Base-by-base conservation (phyloP, 2,888 invertebrate species). In the Thereva unica region DNA sequence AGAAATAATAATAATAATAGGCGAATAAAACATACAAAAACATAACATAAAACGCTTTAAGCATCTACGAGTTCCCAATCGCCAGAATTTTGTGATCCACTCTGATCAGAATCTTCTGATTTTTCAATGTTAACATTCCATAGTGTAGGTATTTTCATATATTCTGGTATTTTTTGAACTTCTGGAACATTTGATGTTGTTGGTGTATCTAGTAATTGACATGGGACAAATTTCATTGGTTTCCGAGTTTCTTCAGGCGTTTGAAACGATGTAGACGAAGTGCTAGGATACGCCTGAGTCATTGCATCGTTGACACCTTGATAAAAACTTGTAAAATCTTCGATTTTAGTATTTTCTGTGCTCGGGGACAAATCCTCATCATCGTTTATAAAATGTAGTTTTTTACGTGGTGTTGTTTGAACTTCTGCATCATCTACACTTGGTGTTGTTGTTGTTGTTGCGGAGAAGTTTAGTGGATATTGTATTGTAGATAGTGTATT, bases 61-160 rank as follows among this genome's bases (percentile, higher is more conserved):
- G 9, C 53, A n/a, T 61, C 49, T 40, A 61, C 41, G 5, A 80
- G 77, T 69, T 80, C 80, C 80, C 81, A 80, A 71, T 80, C 80
- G 70, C 76, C 77, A 35, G 79, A 78, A 23, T 74, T 76, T 50
- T 74, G 75, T 3, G 78, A 75, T 65, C 70, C 69, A 1, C 67
- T 55, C 12, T 70, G 66, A n/a, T 70, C 70, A 12, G 66, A 63
- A 6, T 67, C 50, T 10, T 66, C 67, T 12, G 52, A 49, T 41
- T 85, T 83, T 72, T 83, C 70, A 23, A 70, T 80, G 64, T 83
- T 82, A 53, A 86, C 77, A 73, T 85, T 86, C 87, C 87, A 87
- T 44, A 83, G 83, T 59, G 84, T 85, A 0, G 87, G 87, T 67
- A 87, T 76, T 68, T 83, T 79, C 37, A 85, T 78, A 41, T 84